Evolutionary conservation across 2,888 invertebrate species (phyloP), one percentile per base, ranked within the genome.

Genomic region (Agrochola circellaris): DNA sequence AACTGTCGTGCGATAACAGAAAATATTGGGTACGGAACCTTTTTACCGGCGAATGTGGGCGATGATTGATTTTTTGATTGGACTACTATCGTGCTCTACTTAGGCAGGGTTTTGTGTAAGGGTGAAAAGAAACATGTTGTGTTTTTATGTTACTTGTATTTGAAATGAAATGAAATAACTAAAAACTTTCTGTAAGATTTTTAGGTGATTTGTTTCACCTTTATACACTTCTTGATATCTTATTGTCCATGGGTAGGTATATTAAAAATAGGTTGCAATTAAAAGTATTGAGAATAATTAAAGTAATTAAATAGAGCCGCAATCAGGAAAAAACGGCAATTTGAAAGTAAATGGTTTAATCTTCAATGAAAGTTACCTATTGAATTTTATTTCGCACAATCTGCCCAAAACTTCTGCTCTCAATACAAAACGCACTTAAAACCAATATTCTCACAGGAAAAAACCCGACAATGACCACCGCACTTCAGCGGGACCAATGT

Each of bases 381-480:
- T 38, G 34, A 72, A 34, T 58, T 65, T 74, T 38, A 72, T 79
- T 89, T 87, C 73, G 2, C 71, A 66, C 86, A 88, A 88, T 86
- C 85, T 87, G 89, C 73, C 79, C 17, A 76, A 85, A 87, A 86
- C 82, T 77, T 79, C 77, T 83, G 68, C 23, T 82, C 42, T 42
- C 30, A 82, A 68, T 82, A 80, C 73, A 86, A 82, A 85, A 77
- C 73, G 79, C 87, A 87, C 91, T 90, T 76, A 74, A 89, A 86
- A 83, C 77, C 90, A 91, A 95, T 93, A 93, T 96, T 96, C 96
- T 94, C 96, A 96, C 94, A 95, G 95, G 94, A 96, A 96, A 93
- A 88, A 83, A 80, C 67, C 80, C 84, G 26, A 87, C 89, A 89
- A 87, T 89, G 86, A 85, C 84, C 90, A 89, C 89, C 76, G 86